These are phyloP conservation scores for Poecilia picta DNA, from an alignment of 2,797 vertebrate species.

Conservation along the genomic window DNA sequence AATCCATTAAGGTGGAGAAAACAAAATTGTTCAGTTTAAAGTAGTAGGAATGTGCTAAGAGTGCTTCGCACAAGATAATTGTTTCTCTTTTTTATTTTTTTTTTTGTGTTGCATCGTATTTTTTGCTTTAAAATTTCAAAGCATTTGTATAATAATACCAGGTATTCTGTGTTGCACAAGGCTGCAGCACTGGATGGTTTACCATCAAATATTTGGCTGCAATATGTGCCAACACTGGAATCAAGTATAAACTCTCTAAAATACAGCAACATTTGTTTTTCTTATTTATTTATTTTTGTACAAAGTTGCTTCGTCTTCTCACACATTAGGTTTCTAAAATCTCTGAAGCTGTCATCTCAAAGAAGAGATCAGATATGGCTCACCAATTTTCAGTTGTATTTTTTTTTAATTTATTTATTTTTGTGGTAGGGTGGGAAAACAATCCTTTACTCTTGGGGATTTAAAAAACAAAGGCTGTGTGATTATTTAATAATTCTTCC, in stretches of 20 bases:
- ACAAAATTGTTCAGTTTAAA: not conserved
- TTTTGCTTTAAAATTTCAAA: not conserved
- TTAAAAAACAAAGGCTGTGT: not conserved
- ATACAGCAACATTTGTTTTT: not conserved
- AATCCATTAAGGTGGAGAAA: not conserved
- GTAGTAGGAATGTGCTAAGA: not conserved
- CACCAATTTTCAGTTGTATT: not conserved
- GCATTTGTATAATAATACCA: not conserved
- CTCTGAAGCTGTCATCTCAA: not conserved
- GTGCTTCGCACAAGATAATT: not conserved
- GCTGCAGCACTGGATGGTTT: not conserved
- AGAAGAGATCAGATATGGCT: not conserved
- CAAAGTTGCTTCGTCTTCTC: not conserved
- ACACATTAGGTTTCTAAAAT: not conserved
- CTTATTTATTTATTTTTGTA: too few relatives aligned
- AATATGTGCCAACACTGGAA: not conserved
- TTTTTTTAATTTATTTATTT: not conserved
- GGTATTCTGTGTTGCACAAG: not conserved
- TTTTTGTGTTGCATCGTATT: not conserved
- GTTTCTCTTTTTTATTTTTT: not conserved
- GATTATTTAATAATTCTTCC: slow-evolving; percentile 20
- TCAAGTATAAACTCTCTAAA: not conserved
- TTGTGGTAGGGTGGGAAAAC: not conserved
- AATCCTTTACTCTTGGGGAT: slow-evolving; percentile 4
- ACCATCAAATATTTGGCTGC: not conserved